A percentile compares a stretch with the other conserved stretches of the same genome.
phyloP scores from a whole-genome alignment of 2,113 vertebrate species.

The Gila orcuttii region DNA sequence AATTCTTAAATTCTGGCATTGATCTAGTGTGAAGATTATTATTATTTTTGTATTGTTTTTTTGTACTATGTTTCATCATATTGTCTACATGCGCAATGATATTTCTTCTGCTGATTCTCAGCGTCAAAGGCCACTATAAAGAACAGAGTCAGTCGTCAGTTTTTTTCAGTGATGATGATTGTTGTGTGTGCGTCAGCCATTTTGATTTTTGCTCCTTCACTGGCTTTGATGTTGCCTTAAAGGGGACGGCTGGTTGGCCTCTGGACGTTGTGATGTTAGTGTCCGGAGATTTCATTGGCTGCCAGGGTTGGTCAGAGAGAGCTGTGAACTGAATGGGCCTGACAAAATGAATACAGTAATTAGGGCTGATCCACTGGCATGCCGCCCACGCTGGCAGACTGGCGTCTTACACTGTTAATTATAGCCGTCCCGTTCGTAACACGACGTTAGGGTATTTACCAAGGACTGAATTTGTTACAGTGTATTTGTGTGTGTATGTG shows the following conservation, averaged over 20 bases:
- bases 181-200: conserved; percentile 40
- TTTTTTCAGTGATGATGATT: not conserved
- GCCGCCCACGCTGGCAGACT: conserved; percentile 74
- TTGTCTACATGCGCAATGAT: not conserved
- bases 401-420: conserved; percentile 83
- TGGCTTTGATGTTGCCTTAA: conserved; percentile 43
- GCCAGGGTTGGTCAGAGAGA: conserved; percentile 82
- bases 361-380: conserved; percentile 87
- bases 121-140: not conserved
- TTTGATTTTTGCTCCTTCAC: conserved; percentile 46
- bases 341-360: conserved; percentile 84
- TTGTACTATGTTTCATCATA: not conserved
- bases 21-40: not conserved
- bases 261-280: conserved; percentile 39
- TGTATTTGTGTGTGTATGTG: conserved; percentile 40
- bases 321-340: conserved; percentile 81
- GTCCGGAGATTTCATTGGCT: conserved; percentile 61
- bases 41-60: not conserved
- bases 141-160: not conserved
- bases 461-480: conserved; percentile 50
- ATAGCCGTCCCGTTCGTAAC: conserved; percentile 73
- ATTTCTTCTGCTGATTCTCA: not conserved
- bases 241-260: conserved; percentile 45
- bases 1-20: not conserved
- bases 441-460: conserved; percentile 70